Conservation (phyloP, 2,797 vertebrate genomes). For the Poeciliopsis gracilis region DNA sequence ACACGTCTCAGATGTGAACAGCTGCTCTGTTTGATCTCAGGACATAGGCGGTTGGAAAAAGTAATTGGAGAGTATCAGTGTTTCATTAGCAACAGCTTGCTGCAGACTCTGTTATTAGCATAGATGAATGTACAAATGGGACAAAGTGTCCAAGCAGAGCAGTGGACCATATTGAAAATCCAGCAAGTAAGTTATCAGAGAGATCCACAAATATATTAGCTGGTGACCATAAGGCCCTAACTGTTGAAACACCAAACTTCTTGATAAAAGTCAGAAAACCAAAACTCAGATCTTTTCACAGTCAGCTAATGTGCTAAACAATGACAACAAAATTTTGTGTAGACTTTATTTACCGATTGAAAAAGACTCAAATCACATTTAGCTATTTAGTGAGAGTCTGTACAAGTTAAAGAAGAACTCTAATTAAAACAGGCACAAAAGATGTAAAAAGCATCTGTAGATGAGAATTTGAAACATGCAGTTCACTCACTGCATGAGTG, state of each 20-base stretch:
- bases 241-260: not conserved
- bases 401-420: not conserved
- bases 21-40: constrained; percentile 35
- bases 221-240: not conserved
- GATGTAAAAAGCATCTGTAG: not conserved
- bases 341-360: not conserved
- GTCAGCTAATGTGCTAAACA: not conserved
- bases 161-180: not conserved
- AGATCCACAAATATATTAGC: not conserved
- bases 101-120: constrained; percentile 8
- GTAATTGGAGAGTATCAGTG: constrained; percentile 20
- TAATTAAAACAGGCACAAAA: not conserved
- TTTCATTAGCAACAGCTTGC: constrained; percentile 48
- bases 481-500: too few relatives aligned
- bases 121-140: not conserved
- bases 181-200: not conserved
- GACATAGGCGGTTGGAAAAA: constrained; percentile 21
- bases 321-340: not conserved
- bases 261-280: not conserved
- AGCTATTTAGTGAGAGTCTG: not conserved
- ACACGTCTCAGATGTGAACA: constrained; percentile 23
- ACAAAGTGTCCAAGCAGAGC: constrained; percentile 1
- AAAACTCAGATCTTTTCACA: not conserved
- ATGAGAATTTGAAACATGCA: not conserved
- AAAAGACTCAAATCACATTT: not conserved